Conservation (phyloP, 2,888 invertebrate species). For the Meliscaeva auricollis region DNA sequence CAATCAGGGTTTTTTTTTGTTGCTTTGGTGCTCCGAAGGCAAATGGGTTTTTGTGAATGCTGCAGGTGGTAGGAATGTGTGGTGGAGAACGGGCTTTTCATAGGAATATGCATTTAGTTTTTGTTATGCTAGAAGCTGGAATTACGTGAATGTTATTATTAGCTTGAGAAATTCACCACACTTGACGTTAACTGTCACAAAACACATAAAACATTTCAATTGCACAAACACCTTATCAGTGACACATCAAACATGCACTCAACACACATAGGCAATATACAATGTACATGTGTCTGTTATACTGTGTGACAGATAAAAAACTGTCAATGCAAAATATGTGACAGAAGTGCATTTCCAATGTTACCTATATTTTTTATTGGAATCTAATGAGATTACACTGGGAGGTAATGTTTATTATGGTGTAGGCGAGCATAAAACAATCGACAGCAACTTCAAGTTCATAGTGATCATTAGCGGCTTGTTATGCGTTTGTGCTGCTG, state of each 20-base stretch:
- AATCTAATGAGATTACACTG: conserved; percentile 23
- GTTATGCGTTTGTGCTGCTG: conserved; percentile 55
- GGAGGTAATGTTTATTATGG: conserved; percentile 5
- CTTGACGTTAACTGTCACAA: conserved; percentile 35
- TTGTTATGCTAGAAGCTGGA: conserved; percentile 11
- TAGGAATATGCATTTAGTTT: not conserved
- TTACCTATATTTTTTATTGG: conserved; percentile 26
- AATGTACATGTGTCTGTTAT: not conserved
- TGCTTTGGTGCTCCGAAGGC: conserved; percentile 46
- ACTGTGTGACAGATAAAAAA: conserved; percentile 40
- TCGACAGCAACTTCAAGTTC: conserved; percentile 65
- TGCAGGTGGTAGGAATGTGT: conserved; percentile 5
- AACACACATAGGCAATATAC: too few species aligned
- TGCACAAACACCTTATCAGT: conserved; percentile 55
- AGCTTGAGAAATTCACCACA: conserved; percentile 51
- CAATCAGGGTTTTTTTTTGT: conserved; percentile 53
- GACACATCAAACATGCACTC: conserved; percentile 30
- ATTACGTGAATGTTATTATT: conserved; percentile 67
- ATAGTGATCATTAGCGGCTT: conserved; percentile 70
- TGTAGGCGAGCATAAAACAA: conserved; percentile 65
- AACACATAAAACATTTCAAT: conserved; percentile 28
- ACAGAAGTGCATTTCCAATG: conserved; percentile 39
- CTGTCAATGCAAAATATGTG: conserved; percentile 37
- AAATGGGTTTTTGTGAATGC: conserved; percentile 46
- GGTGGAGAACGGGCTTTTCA: conserved; percentile 3